A percentile compares a stretch with the other conserved stretches of the same genome.
These are phyloP conservation scores for Pogona vitticeps DNA, from an alignment of 2,113 vertebrate genomes.

Conservation along the genomic window DNA sequence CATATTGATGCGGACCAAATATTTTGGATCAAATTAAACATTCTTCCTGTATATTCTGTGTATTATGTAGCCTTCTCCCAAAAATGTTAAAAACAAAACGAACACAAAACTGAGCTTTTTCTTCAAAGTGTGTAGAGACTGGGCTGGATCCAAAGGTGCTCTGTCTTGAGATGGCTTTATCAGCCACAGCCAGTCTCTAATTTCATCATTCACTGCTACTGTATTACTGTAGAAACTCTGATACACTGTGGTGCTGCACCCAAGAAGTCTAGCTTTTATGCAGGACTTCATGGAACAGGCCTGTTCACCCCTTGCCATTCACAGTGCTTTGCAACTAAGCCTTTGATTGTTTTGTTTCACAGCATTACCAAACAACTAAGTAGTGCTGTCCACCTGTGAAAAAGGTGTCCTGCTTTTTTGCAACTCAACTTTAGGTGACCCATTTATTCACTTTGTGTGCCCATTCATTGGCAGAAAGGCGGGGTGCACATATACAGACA, in stretches of 20 bases:
- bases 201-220: background rate
- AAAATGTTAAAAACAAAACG: background rate
- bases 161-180: background rate
- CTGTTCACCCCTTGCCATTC: background rate
- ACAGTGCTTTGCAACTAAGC: background rate
- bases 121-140: background rate
- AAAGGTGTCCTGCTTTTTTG: background rate
- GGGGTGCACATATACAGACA: background rate
- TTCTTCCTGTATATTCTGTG: background rate
- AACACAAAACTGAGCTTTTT: background rate
- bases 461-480: background rate
- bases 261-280: background rate
- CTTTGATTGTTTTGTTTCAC: background rate
- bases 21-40: background rate
- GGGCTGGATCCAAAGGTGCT: background rate
- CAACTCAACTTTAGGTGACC: background rate
- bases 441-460: background rate
- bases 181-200: background rate
- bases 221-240: no score
- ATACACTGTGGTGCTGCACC: background rate
- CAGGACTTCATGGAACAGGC: background rate
- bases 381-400: background rate
- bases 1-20: background rate
- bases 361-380: background rate
- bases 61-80: background rate